These are phyloP conservation scores for Atherinomorus stipes DNA, from an alignment of 2,113 vertebrate species.

Conservation along the genomic window DNA sequence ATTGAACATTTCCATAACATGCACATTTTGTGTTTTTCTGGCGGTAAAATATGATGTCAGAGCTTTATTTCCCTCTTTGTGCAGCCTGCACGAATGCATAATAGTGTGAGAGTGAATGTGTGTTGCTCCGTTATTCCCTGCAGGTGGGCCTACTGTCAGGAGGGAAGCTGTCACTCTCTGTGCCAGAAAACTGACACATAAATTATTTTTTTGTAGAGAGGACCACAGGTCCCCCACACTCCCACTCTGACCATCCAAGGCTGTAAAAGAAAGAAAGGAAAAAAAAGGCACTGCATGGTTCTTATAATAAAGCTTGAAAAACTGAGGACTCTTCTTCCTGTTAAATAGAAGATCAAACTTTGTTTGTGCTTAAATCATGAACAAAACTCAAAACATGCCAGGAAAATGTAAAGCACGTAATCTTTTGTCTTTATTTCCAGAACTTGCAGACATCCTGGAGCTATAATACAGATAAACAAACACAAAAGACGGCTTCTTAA, in stretches of 20 bases:
- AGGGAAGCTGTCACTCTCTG: constrained; percentile 55
- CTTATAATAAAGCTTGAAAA: constrained; percentile 63
- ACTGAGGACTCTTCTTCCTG: constrained; percentile 35
- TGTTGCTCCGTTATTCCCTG: constrained; percentile 79
- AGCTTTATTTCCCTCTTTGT: not conserved
- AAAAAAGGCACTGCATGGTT: constrained; percentile 42
- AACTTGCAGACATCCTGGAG: constrained; percentile 30
- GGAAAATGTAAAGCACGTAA: constrained; percentile 59
- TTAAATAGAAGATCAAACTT: constrained; percentile 59
- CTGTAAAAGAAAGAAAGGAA: not conserved
- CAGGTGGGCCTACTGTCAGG: constrained; percentile 84
- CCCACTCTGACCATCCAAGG: constrained; percentile 12
- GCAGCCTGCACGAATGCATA: not conserved
- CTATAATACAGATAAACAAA: constrained; percentile 19
- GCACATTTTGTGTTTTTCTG: constrained; percentile 18
- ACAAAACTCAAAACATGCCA: constrained; percentile 58
- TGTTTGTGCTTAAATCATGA: constrained; percentile 53
- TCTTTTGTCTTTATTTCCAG: constrained; percentile 64
- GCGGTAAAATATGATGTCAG: constrained; percentile 17
- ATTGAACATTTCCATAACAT: constrained; percentile 7
- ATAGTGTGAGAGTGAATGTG: constrained; percentile 15
- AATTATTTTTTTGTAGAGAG: constrained; percentile 53
- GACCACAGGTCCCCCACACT: constrained; percentile 19
- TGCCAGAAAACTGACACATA: constrained; percentile 68
- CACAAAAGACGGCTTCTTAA: not conserved